Base-by-base conservation (phyloP, 2,797 vertebrate species). In the Pristis pectinata region DNA sequence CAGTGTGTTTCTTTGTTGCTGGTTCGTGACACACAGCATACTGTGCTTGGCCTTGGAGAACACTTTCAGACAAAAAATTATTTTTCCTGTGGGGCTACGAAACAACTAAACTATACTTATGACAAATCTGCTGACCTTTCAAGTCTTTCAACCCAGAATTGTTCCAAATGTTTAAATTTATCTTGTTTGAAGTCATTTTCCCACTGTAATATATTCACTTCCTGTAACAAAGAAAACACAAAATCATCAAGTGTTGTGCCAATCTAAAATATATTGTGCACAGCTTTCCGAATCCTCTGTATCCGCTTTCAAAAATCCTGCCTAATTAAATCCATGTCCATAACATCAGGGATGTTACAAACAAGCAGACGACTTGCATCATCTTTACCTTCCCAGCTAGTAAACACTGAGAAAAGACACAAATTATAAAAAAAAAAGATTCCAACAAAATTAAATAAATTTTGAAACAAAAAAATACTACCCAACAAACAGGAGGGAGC, bases 181-280 rank as follows among this genome's bases (percentile, higher is more conserved):
- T 97, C 97, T 95, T 99, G 98, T 96, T 97, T 98, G 97, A 98
- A 98, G 95, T 98, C 97, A 93, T 98, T 98, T 97, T 99, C 98
- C 98, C 98, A 99, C 92, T 98, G 98, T 95, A 99, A 95, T 89
- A 97, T 96, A 96, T 98, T 99, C 95, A 99, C 98, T 96, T 99
- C 98, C 99, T 99, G 95, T 9, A 94, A 10, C 72, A 77, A 41
- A 15, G 44, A 3, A 5, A 94, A 94, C n/a, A 76, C 41, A 7
- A 44, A 17, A 19, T 53, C 37, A n/a, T 70, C 67, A 72, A 4
- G 24, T 17, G 24, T 19, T 13, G 0, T 94, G 44, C 15, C 30
- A 53, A 49, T 10, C 3, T 49, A 76, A 53, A 44, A 11, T 53
- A 6, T 27, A 94, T 93, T 44, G n/a, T 41, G 3, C 44, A 94